A percentile compares a stretch with the other conserved stretches of the same genome.
These are phyloP conservation scores for Tilapia sparmanii DNA, from an alignment of 2,113 vertebrate species.

Conservation along the genomic window DNA sequence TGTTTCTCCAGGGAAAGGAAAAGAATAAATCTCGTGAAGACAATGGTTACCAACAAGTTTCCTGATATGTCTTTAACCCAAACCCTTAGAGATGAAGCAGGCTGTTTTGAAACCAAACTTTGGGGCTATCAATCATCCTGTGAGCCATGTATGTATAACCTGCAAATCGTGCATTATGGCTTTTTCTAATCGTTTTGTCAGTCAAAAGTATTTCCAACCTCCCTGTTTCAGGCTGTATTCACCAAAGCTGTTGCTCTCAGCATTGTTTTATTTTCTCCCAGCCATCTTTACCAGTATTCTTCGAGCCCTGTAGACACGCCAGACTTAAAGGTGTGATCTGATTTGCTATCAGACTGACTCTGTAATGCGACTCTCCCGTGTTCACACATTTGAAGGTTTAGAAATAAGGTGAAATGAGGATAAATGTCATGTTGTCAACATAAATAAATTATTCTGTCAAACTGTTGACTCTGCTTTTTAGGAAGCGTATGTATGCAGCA, in stretches of 20 bases:
- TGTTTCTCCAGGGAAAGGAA: background rate
- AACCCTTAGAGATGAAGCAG: background rate
- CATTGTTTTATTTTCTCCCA: background rate
- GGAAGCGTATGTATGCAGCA: background rate
- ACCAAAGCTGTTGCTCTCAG: background rate
- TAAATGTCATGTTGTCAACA: slow-evolving; percentile 18
- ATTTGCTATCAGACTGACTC: slow-evolving; percentile 25
- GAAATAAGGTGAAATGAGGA: slow-evolving; percentile 10
- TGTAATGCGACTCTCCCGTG: background rate
- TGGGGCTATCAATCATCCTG: background rate
- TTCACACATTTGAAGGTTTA: background rate
- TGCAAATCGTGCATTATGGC: background rate
- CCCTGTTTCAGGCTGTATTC: background rate
- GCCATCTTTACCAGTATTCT: background rate
- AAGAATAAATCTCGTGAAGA: slow-evolving; percentile 22
- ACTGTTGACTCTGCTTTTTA: background rate
- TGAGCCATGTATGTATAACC: background rate
- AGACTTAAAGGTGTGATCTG: background rate
- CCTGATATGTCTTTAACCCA: background rate
- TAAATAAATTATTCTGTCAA: slow-evolving; percentile 24
- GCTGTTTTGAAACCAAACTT: slow-evolving; percentile 1
- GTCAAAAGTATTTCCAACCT: background rate
- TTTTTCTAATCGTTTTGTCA: slow-evolving; percentile 5
- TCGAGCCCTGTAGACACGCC: background rate
- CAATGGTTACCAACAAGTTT: background rate